Evolutionary conservation across 2,113 vertebrate species (phyloP).

Genomic region (Tenebrosternarchus preto): DNA sequence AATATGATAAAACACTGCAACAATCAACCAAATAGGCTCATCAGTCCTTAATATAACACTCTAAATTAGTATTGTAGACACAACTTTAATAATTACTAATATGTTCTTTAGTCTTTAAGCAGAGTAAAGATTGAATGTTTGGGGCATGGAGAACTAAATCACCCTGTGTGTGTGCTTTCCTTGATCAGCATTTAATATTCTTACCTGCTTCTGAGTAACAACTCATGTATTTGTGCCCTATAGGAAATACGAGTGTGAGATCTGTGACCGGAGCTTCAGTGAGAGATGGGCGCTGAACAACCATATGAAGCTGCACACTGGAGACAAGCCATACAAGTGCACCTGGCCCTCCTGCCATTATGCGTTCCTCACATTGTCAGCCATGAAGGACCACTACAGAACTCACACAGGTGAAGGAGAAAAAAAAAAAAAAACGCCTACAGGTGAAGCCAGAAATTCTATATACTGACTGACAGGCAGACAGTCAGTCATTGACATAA

Average conservation of each 20-base stretch:
- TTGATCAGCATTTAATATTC: not conserved
- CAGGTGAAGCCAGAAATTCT: too few relatives aligned
- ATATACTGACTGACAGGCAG: too few relatives aligned
- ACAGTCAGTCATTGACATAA: not conserved
- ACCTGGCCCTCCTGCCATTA: conserved; percentile 96
- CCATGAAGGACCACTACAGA: conserved; percentile 97
- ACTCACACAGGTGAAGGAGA: conserved; percentile 89
- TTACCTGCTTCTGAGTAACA: conserved; percentile 28
- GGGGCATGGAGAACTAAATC: too few relatives aligned
- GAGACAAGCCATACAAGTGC: conserved; percentile 96
- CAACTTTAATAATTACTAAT: too few relatives aligned
- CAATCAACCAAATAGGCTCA: too few relatives aligned
- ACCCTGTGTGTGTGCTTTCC: too few relatives aligned
- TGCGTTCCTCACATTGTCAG: conserved; percentile 93
- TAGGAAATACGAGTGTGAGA: conserved; percentile 93
- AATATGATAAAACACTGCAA: too few relatives aligned
- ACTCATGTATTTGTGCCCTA: conserved; percentile 54
- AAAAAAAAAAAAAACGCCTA: conserved; percentile 23
- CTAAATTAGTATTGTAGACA: too few relatives aligned
- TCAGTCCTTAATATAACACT: too few relatives aligned
- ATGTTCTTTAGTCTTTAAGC: too few relatives aligned
- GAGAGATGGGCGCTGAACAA: conserved; percentile 99
- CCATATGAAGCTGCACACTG: conserved; percentile 98
- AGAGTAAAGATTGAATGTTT: too few relatives aligned
- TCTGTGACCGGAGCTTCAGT: conserved; percentile 94